Evolutionary conservation across 2,113 vertebrate genomes (phyloP).

Genomic region (Coreoperca whiteheadi): DNA sequence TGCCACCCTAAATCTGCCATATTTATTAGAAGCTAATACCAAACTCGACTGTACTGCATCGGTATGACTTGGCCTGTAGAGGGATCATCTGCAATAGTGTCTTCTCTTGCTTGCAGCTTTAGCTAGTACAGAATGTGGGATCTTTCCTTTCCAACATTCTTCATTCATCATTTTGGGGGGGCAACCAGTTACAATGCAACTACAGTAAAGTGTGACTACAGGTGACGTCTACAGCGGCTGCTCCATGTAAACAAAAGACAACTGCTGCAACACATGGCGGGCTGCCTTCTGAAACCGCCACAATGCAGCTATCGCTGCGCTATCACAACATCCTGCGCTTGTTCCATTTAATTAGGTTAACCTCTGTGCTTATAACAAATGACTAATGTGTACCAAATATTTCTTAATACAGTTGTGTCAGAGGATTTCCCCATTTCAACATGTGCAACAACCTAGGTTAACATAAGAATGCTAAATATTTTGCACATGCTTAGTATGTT

Average conservation of each 20-base stretch:
- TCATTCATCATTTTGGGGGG: background rate
- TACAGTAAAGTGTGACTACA: background rate
- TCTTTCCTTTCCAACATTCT: background rate
- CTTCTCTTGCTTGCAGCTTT: background rate
- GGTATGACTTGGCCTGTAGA: background rate
- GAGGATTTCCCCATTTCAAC: conserved; percentile 6
- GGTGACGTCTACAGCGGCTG: background rate
- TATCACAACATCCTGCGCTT: background rate
- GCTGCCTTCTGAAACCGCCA: background rate
- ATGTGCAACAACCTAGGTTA: background rate
- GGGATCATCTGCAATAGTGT: background rate
- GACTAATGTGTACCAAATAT: background rate
- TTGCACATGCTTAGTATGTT: background rate
- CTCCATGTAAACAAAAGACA: conserved; percentile 15
- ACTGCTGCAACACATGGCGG: background rate
- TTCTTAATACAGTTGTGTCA: background rate
- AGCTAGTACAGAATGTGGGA: background rate
- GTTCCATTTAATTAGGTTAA: background rate
- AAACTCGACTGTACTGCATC: background rate
- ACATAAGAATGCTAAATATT: background rate
- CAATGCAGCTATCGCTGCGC: background rate
- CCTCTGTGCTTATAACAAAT: background rate
- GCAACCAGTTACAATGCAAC: background rate
- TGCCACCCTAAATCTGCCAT: background rate
- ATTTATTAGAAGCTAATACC: background rate